These are phyloP conservation scores for Lysandra coridon DNA, from an alignment of 2,888 invertebrate species.

Conservation along the genomic window DNA sequence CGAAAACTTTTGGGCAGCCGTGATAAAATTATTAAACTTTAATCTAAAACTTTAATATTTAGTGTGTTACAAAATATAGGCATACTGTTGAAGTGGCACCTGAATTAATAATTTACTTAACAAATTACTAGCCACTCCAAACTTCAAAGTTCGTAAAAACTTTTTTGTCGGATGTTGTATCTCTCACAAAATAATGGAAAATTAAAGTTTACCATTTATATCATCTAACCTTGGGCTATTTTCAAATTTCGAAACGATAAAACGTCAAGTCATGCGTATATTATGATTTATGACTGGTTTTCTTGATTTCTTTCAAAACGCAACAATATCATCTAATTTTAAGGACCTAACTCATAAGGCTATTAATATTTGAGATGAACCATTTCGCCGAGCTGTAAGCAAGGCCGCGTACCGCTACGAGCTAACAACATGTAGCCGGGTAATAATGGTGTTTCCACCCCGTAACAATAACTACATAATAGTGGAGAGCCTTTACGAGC, in stretches of 20 bases:
- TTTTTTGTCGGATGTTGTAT: background rate
- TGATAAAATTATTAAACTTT: background rate
- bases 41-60: background rate
- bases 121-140: background rate
- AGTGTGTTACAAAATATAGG: background rate
- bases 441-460: constrained; percentile 80
- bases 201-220: no score
- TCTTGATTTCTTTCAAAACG: background rate
- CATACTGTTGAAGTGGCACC: background rate
- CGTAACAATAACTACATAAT: constrained; percentile 80
- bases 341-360: background rate
- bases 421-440: constrained; percentile 67
- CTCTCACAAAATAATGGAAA: no score
- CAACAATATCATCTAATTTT: background rate
- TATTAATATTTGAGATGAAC: background rate
- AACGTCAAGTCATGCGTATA: background rate
- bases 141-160: background rate
- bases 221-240: background rate
- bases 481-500: constrained; percentile 80
- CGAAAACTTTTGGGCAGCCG: background rate
- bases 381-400: background rate
- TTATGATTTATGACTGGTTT: background rate
- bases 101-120: background rate
- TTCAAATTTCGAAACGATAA: background rate
- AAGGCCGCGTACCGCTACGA: constrained; percentile 45